Base-by-base conservation (phyloP, 2,113 vertebrate species). In the Meleagris gallopavo region DNA sequence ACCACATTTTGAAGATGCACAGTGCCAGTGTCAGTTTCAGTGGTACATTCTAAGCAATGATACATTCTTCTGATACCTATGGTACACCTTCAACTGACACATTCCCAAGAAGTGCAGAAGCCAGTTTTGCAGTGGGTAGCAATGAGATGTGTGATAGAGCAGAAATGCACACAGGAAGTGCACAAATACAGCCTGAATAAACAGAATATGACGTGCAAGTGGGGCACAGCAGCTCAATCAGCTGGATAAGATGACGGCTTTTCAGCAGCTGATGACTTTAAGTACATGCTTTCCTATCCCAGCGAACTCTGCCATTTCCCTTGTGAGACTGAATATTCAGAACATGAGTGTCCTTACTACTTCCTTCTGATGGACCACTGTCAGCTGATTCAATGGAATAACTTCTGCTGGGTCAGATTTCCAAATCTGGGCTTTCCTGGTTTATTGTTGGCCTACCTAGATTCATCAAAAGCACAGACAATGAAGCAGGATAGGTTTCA, bases 341-440 rank as follows among this genome's bases (percentile, higher is more conserved):
- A 52, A 4, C 2, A 10, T 0, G 20, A 61, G 24, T 52, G 62
- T 0, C 78, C 50, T 29, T 65, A 14, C 54, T 30, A 7, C 27
- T 38, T 17, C 29, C 25, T 40, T 48, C 43, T 58, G 11, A 16
- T 1, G 11, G 67, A 87, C 30, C 13, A 77, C 12, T 13, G 29
- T 4, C 69, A 66, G 19, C 21, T 69, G 60, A 48, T 15, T 5
- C 34, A 73, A 19, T 2, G 1, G 0, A 32, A 24, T 22, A 83
- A 60, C 29, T 38, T 71, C 46, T 69, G 34, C 46, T 45, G 19
- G 6, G 17, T 9, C 67, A 80, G 2, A 36, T 14, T 70, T 76
- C 54, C 45, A 55, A 30, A 50, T 18, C 0, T 34, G 0, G 11
- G 6, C 4, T 2, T 0, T 69, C 73, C 48, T 85, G 45, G 12